Percentiles rank a stretch among this genome's conserved stretches.
Evolutionary conservation across 2,113 vertebrate species (phyloP).

Genomic region (Paramormyrops kingsleyae): DNA sequence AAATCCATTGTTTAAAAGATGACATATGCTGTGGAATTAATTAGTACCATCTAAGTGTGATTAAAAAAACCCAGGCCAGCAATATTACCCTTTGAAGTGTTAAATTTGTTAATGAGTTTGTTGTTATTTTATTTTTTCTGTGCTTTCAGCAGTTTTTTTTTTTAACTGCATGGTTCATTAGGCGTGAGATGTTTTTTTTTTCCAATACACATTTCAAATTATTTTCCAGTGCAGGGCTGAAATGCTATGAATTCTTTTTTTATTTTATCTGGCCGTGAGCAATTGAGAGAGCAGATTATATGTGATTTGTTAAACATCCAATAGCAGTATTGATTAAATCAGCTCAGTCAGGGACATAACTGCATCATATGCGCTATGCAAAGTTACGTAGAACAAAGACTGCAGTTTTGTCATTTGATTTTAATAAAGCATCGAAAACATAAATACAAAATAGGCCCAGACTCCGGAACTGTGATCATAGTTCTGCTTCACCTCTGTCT

Average conservation of each 20-base stretch:
- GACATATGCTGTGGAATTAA: background rate
- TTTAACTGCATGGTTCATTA: background rate
- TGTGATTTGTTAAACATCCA: background rate
- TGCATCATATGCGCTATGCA: no score
- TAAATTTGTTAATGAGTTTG: conserved; percentile 3
- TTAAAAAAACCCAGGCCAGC: background rate
- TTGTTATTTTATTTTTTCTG: background rate
- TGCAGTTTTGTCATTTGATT: background rate
- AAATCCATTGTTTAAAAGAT: background rate
- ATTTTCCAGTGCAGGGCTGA: background rate
- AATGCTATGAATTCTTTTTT: background rate
- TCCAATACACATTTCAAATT: background rate
- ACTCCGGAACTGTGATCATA: background rate
- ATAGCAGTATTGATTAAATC: background rate
- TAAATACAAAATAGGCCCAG: background rate
- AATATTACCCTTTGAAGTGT: conserved; percentile 1
- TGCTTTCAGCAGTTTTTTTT: background rate
- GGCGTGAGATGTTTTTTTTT: background rate
- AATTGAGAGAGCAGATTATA: background rate
- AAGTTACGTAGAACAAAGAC: background rate
- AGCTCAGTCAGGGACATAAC: no score
- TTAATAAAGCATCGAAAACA: background rate
- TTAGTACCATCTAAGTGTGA: background rate
- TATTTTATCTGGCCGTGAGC: background rate
- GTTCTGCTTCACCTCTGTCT: background rate